Conservation (phyloP, 2,888 invertebrate species). For the Amphiduros pacificus region DNA sequence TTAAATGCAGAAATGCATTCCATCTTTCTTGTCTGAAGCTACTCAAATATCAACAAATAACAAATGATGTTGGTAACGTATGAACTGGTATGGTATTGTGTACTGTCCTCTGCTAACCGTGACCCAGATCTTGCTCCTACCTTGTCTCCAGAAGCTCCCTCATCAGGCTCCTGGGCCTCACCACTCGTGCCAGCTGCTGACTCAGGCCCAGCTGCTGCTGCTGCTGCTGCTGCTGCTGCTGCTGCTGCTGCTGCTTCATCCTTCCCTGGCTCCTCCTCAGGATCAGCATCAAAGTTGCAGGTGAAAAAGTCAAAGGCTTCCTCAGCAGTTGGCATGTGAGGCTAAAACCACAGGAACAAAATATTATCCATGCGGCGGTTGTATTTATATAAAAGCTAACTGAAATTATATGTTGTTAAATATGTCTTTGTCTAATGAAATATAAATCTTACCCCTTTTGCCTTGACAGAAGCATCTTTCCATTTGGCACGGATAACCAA, state of each 20-base stretch:
- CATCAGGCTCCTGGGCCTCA: conserved; percentile 3
- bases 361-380: background rate
- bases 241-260: conserved; percentile 28
- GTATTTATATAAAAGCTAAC: background rate
- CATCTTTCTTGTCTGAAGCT: background rate
- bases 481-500: conserved; percentile 3
- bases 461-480: conserved; percentile 1
- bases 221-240: background rate
- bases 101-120: too few species aligned
- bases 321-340: conserved; percentile 44
- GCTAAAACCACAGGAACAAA: conserved; percentile 3
- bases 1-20: background rate
- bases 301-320: conserved; percentile 62
- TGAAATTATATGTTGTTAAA: background rate
- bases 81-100: too few species aligned
- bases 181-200: background rate
- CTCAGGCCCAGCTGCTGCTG: background rate
- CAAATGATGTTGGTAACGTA: background rate
- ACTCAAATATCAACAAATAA: background rate
- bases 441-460: background rate
- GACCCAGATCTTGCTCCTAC: background rate
- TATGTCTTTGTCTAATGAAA: background rate
- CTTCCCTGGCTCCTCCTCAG: conserved; percentile 32
- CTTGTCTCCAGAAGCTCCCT: background rate
- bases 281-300: conserved; percentile 55